Percentiles rank a stretch among this genome's conserved stretches.
phyloP scores from a whole-genome alignment of 30 jellyfish, hydroid and myxozoan species.

The Aurelia aurita complex sp. Pacific region DNA sequence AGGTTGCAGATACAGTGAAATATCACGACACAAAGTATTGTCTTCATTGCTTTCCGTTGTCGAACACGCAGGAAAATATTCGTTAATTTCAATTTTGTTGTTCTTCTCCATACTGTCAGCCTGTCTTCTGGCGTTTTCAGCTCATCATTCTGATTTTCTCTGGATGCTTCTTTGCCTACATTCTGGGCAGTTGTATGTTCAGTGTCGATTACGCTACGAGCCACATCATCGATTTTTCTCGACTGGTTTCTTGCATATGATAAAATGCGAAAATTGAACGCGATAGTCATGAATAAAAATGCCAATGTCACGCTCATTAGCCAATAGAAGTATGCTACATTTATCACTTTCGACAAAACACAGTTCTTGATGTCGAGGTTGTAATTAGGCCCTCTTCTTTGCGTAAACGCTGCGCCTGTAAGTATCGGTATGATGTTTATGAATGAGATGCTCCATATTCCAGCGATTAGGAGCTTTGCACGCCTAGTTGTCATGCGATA shows the following conservation, averaged over 20 bases:
- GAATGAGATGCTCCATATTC: slow-evolving; percentile 49
- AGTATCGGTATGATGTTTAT: slow-evolving; percentile 39
- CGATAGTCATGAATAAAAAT: slow-evolving; percentile 34
- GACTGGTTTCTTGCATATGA: slow-evolving; percentile 68
- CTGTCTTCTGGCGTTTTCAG: not conserved
- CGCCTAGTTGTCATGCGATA: slow-evolving; percentile 48
- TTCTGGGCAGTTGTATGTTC: not conserved
- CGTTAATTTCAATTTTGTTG: not conserved
- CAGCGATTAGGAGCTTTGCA: slow-evolving; percentile 17
- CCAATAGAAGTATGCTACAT: slow-evolving; percentile 53
- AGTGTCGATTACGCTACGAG: not conserved
- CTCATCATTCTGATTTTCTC: not conserved
- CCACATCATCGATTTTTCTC: slow-evolving; percentile 22
- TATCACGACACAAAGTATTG: slow-evolving; percentile 50
- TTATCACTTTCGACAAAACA: slow-evolving; percentile 53
- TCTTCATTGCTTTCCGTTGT: slow-evolving; percentile 49
- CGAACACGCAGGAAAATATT: slow-evolving; percentile 24
- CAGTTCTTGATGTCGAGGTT: slow-evolving; percentile 65
- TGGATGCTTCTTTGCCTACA: not conserved
- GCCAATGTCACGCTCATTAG: slow-evolving; percentile 1
- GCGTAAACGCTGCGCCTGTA: slow-evolving; percentile 29
- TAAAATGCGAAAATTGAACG: slow-evolving; percentile 42
- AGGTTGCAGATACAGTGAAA: slow-evolving; percentile 64
- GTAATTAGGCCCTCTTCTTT: slow-evolving; percentile 23
- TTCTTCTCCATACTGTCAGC: not conserved